Evolutionary conservation across 2,888 invertebrate species (phyloP), one percentile per base, ranked within the genome.

Genomic region (Drosophila meridionalis): DNA sequence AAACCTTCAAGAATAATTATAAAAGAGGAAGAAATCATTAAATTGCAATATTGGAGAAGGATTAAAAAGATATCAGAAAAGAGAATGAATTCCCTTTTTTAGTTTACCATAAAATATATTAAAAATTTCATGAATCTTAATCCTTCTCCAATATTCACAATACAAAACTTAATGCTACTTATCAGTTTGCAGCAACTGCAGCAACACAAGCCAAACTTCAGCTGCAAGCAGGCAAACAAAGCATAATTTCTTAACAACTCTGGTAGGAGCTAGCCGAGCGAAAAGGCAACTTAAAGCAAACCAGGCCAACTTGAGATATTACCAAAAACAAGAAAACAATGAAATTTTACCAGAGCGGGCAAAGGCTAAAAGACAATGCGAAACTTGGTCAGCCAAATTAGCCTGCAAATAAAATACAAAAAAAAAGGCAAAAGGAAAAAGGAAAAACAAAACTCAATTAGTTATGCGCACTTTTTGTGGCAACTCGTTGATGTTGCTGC

Each of bases 391-490:
- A 62, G 55, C 45, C 40, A 77, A 78, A 78, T 78, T 71, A 56
- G 80, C 73, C 55, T 34, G 50, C 65, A 53, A 48, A 52, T 34
- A 34, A 52, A 48, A 26, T 26, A 43, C 43, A 26, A 40, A 45
- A 52, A 56, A 48, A 9, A 8, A 12, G n/a, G n/a, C n/a, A n/a
- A 28, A 2, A 34, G 6, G 8, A 34, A 34, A 34, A 34, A 9
- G 34, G 20, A 20, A 34, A 45, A n/a, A 47, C 28, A 47, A 50
- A 69, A 69, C 67, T 77, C 53, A 77, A 80, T 80, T 77, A 65
- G 65, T 67, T 73, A 77, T 81, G 78, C 78, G 73, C 64, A 67
- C 74, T 78, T 78, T 74, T 78, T 57, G 60, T 67, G 52, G 30
- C 45, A 42, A 52, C 53, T 57, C 47, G 65, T 50, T 12, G 43